phyloP scores from a whole-genome alignment of 2,113 vertebrate species.

The Sturnira hondurensis region DNA sequence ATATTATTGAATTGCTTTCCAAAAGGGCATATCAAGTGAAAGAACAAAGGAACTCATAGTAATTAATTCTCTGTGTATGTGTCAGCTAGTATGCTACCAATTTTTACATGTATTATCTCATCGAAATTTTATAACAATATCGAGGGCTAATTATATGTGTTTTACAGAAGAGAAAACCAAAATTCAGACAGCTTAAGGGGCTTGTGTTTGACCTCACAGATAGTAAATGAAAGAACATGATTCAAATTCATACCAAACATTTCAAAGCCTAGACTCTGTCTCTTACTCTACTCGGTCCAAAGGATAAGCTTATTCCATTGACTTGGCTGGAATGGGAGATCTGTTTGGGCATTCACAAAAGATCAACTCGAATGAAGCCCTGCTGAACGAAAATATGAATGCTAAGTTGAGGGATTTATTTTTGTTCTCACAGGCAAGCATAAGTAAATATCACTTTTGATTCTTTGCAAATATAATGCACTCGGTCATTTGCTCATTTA shows the following conservation, averaged over 20 bases:
- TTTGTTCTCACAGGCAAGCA: constrained; percentile 11
- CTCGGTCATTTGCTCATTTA: constrained; percentile 38
- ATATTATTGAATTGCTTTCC: background rate
- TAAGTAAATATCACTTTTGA: background rate
- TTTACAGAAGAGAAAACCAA: constrained; percentile 3
- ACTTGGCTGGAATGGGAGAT: background rate
- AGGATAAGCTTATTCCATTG: background rate
- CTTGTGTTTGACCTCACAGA: background rate
- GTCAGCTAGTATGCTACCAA: background rate
- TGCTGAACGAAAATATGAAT: constrained; percentile 20
- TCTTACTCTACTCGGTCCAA: background rate
- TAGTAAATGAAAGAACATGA: background rate
- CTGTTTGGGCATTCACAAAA: constrained; percentile 24
- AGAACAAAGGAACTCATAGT: background rate
- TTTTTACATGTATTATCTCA: background rate
- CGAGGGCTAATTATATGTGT: background rate
- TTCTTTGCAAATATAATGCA: background rate
- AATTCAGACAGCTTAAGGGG: background rate
- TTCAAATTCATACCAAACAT: constrained; percentile 6
- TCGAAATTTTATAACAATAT: background rate
- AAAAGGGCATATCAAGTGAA: background rate
- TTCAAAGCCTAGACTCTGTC: background rate
- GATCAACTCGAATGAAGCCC: background rate
- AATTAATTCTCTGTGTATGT: background rate
- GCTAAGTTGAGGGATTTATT: background rate